Conservation (phyloP, 2,113 vertebrate species). For the Sebastes schlegelii region DNA sequence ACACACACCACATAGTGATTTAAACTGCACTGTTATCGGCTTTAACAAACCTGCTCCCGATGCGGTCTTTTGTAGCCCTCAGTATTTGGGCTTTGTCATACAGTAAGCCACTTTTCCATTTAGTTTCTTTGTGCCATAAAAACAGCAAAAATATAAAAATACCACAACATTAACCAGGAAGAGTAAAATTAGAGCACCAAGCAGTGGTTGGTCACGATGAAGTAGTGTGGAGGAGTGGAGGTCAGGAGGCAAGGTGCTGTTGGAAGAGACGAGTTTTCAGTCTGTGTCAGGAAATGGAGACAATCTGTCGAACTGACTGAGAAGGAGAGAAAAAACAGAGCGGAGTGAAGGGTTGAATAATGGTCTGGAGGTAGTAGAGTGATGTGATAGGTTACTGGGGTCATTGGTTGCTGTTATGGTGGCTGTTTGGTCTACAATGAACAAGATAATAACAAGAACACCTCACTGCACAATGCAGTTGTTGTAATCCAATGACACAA, state of each 20-base stretch:
- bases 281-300: background rate
- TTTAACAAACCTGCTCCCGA: conserved; percentile 37
- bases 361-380: conserved; percentile 1
- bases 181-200: conserved; percentile 10
- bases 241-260: conserved; percentile 13
- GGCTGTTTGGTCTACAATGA: conserved; percentile 11
- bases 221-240: background rate
- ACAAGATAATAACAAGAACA: conserved; percentile 26
- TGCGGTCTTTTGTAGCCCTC: conserved; percentile 7
- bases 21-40: conserved; percentile 5
- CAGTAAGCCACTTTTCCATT: background rate
- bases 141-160: background rate
- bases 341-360: conserved; percentile 21
- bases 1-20: conserved; percentile 12
- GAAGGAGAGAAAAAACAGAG: conserved; percentile 8
- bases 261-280: background rate
- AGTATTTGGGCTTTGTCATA: conserved; percentile 20
- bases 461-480: background rate
- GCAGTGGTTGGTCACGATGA: background rate
- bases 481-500: background rate
- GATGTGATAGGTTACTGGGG: conserved; percentile 15
- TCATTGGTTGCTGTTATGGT: conserved; percentile 8
- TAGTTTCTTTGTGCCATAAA: background rate
- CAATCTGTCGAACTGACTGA: conserved; percentile 28
- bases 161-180: conserved; percentile 5